A percentile compares a stretch with the other conserved stretches of the same genome.
Conservation (phyloP, 2,888 invertebrate species). For the Aelia acuminata region DNA sequence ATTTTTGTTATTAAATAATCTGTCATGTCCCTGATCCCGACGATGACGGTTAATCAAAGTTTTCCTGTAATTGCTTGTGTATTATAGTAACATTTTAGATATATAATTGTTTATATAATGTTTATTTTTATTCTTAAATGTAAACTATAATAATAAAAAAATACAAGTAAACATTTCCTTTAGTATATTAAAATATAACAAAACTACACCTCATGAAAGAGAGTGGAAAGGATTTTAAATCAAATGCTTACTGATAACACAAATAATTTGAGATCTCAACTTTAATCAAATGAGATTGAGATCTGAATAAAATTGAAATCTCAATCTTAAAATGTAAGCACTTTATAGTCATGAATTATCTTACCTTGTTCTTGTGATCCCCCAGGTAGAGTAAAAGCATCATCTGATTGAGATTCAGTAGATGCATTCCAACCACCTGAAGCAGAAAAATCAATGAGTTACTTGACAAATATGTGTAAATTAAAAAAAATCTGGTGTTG, state of each 20-base stretch:
- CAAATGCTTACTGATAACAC: constrained; percentile 45
- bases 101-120: too few species aligned
- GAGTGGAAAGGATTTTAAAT: constrained; percentile 31
- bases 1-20: too few species aligned
- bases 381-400: constrained; percentile 61
- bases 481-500: too few species aligned
- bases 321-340: constrained; percentile 17
- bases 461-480: neutral
- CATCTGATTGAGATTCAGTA: constrained; percentile 61
- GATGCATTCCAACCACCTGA: constrained; percentile 62
- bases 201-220: neutral
- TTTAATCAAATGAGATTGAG: neutral
- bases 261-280: constrained; percentile 51
- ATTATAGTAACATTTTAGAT: too few species aligned
- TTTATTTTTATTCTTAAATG: neutral
- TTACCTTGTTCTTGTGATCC: constrained; percentile 63
- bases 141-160: neutral
- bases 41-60: too few species aligned
- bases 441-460: constrained; percentile 30
- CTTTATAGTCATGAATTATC: neutral
- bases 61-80: too few species aligned
- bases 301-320: constrained; percentile 31
- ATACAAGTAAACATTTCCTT: neutral
- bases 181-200: neutral
- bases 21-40: too few species aligned